Evolutionary conservation across 2,113 vertebrate genomes (phyloP).

Genomic region (Illadopsis cleaveri): DNA sequence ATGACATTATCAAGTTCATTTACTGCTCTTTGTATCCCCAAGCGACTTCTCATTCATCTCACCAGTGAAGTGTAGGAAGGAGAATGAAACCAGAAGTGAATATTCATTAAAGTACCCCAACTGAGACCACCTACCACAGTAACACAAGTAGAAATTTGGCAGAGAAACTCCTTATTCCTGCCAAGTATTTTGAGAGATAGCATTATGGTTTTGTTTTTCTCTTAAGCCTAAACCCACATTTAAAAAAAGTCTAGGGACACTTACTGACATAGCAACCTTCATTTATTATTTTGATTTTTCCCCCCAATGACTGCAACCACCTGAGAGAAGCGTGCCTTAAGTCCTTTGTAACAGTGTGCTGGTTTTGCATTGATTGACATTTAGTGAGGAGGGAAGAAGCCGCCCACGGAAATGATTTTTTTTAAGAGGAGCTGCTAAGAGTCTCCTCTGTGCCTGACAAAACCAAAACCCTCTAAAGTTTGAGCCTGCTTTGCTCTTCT

Average conservation of each 20-base stretch:
- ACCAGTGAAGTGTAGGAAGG: not conserved
- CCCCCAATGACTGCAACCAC: not conserved
- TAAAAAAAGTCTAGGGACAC: not conserved
- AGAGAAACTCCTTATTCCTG: slow-evolving; percentile 11
- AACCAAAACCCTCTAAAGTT: no score
- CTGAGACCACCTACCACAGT: not conserved
- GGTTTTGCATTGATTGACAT: not conserved
- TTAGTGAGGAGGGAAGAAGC: not conserved
- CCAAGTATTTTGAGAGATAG: not conserved
- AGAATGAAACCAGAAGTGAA: not conserved
- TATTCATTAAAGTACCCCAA: not conserved
- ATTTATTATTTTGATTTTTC: slow-evolving; percentile 4
- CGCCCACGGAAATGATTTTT: no score
- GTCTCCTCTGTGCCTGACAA: no score
- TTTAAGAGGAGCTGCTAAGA: no score
- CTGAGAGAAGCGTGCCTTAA: not conserved
- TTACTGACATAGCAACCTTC: not conserved
- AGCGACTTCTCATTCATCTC: not conserved
- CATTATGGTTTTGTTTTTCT: not conserved
- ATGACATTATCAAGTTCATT: not conserved
- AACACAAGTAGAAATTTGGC: not conserved
- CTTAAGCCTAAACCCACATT: not conserved
- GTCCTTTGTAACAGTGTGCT: not conserved
- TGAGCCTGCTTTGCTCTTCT: no score
- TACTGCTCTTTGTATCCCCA: not conserved